Percentiles rank a stretch among this genome's conserved stretches.
Conservation (phyloP, 2,113 vertebrate species). For the Macroglossus sobrinus region DNA sequence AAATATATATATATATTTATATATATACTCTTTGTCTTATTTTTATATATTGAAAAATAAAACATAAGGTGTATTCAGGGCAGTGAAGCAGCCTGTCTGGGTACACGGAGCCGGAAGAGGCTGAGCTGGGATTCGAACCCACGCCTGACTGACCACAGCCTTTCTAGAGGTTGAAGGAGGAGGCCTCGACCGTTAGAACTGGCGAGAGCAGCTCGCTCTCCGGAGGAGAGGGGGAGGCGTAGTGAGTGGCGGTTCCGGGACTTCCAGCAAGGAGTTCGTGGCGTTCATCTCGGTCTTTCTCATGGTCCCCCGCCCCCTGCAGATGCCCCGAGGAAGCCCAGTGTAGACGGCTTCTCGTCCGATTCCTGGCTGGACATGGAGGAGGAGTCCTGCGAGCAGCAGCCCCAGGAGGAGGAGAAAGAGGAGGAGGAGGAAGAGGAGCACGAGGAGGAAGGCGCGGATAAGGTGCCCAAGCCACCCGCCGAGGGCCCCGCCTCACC, state of each 20-base stretch:
- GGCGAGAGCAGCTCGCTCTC: neutral
- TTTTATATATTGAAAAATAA: neutral
- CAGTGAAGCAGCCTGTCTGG: neutral
- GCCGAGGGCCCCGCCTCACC: slow-evolving; percentile 84
- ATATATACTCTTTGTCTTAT: neutral
- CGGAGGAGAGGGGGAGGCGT: neutral
- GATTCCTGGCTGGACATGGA: slow-evolving; percentile 93
- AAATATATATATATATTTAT: no score
- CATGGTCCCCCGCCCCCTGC: slow-evolving; percentile 13
- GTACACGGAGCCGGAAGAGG: neutral
- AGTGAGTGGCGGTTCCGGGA: neutral
- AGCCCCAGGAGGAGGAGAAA: slow-evolving; percentile 82
- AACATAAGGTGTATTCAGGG: neutral
- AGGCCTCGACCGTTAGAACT: neutral
- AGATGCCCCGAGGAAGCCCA: slow-evolving; percentile 90
- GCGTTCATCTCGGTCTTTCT: neutral
- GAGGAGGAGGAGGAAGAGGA: slow-evolving; percentile 71
- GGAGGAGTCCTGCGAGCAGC: slow-evolving; percentile 90
- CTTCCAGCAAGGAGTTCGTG: neutral
- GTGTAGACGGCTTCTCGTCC: slow-evolving; percentile 90
- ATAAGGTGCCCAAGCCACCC: slow-evolving; percentile 75
- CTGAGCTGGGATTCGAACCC: neutral
- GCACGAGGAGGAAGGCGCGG: slow-evolving; percentile 53
- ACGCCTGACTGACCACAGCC: neutral
- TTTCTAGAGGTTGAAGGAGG: neutral